Percentiles rank a stretch among this genome's conserved stretches.
phyloP scores from a whole-genome alignment of 2,888 invertebrate genomes.

The Synanthedon vespiformis region DNA sequence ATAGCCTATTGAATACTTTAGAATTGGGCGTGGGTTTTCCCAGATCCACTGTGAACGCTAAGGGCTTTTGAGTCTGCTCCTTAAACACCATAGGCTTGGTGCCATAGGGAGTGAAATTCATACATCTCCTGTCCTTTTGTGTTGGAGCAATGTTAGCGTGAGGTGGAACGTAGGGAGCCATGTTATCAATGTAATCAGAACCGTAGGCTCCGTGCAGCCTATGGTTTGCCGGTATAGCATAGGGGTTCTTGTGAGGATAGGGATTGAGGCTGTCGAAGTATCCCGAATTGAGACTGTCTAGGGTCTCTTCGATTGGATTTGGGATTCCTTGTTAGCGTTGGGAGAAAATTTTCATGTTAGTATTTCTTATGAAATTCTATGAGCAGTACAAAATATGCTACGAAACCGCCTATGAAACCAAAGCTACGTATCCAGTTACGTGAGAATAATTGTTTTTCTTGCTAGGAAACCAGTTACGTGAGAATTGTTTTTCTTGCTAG shows the following conservation, averaged over 20 bases:
- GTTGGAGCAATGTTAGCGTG: constrained; percentile 36
- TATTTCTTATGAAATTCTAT: neutral
- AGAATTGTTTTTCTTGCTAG: too few relatives aligned
- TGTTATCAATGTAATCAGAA: constrained; percentile 42
- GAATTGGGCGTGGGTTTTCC: constrained; percentile 39
- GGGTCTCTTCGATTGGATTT: constrained; percentile 40
- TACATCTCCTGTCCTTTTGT: constrained; percentile 25
- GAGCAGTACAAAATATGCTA: neutral
- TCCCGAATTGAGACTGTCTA: constrained; percentile 55
- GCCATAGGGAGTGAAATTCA: constrained; percentile 30
- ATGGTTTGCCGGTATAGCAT: constrained; percentile 63
- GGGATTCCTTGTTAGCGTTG: constrained; percentile 53
- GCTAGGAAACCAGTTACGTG: too few relatives aligned
- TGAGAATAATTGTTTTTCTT: too few relatives aligned
- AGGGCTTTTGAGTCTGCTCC: constrained; percentile 37
- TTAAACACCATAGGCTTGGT: constrained; percentile 43
- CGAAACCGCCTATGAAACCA: too few relatives aligned
- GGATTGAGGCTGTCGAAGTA: constrained; percentile 62
- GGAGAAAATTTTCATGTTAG: constrained; percentile 15
- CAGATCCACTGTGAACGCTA: constrained; percentile 50
- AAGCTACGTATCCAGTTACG: too few relatives aligned
- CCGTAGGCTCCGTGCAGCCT: constrained; percentile 20
- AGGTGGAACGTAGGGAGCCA: constrained; percentile 53
- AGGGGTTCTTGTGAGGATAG: constrained; percentile 59
- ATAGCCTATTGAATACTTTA: constrained; percentile 57